Evolutionary conservation across 1,140 invertebrate species (phyloP), one percentile per base, ranked within the genome.

Genomic region (Drosophila santomea): DNA sequence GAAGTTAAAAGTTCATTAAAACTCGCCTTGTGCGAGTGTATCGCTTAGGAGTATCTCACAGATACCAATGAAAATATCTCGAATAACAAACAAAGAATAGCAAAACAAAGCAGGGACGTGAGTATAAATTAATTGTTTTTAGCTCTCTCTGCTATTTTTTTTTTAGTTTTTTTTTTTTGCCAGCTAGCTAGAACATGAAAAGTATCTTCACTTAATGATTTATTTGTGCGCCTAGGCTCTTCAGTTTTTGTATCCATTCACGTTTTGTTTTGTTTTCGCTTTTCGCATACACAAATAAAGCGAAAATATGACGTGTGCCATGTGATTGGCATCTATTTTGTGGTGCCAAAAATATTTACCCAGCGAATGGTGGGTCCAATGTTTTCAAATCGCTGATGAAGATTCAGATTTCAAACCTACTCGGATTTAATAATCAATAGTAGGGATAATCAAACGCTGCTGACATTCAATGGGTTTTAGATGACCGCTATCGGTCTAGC

Each of bases 291-390:
- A 20, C 48, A 23, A 58, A 57, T 43, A 71, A 39, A 67, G 45
- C 45, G 55, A 28, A 72, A 43, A 71, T 23, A 86, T 88, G 83
- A 86, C 84, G 79, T 88, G 83, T 78, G 78, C 50, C 76, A 61
- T 66, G 47, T 54, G 51, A 23, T 52, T 57, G 48, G 36, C 44
- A 55, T 80, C 59, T 64, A 47, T 55, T 83, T 83, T 28, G 35
- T 50, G 56, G 15, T n/a, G 54, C 39, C 36, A 72, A 57, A 59
- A 35, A 54, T 36, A 44, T 20, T 56, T 47, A 20, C n/a, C 20
- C 20, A 25, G 14, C 20, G 10, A 14, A 61, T 14, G 41, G 14
- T 39, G 44, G 32, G 38, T 36, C 38, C 5, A 51, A 39, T 58
- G 20, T 20, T 64, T 73, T 36, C 20, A 28, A 57, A 52, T 41